Conservation (phyloP, 92 coral and sea anemone genomes). For the Epizoanthus scotinus region DNA sequence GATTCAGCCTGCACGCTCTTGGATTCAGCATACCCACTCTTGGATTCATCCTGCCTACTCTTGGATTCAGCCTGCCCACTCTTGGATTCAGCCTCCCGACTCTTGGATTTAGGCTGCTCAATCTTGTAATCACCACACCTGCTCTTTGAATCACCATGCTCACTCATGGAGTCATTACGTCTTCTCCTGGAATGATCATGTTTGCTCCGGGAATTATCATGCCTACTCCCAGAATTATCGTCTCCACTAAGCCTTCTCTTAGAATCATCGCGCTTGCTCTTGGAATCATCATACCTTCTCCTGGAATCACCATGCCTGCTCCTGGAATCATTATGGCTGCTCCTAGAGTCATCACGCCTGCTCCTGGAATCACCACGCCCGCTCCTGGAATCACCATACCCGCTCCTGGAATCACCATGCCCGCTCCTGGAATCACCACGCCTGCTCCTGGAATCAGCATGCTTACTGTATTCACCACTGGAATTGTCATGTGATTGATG, state of each 20-base stretch:
- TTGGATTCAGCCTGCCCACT: background rate
- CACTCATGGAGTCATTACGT: background rate
- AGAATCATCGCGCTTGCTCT: background rate
- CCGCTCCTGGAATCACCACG: background rate
- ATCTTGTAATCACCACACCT: background rate
- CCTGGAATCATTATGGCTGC: conserved; percentile 1
- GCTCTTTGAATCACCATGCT: background rate
- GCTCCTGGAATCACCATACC: background rate
- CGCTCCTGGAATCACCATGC: background rate
- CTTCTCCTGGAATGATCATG: background rate
- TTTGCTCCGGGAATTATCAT: background rate
- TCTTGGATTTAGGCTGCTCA: no score
- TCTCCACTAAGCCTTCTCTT: background rate
- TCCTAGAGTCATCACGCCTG: background rate
- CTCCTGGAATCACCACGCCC: no score
- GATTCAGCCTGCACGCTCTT: background rate
- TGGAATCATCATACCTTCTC: background rate
- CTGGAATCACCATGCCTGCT: background rate
- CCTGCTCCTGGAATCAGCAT: conserved; percentile 3
- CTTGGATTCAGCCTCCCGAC: no score
- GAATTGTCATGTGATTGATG: background rate
- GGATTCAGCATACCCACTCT: background rate
- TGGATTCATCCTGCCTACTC: background rate
- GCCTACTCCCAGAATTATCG: background rate
- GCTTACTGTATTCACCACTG: background rate